These are phyloP conservation scores for Speoplatyrhinus poulsoni DNA, from an alignment of 2,113 vertebrate genomes.

Conservation along the genomic window DNA sequence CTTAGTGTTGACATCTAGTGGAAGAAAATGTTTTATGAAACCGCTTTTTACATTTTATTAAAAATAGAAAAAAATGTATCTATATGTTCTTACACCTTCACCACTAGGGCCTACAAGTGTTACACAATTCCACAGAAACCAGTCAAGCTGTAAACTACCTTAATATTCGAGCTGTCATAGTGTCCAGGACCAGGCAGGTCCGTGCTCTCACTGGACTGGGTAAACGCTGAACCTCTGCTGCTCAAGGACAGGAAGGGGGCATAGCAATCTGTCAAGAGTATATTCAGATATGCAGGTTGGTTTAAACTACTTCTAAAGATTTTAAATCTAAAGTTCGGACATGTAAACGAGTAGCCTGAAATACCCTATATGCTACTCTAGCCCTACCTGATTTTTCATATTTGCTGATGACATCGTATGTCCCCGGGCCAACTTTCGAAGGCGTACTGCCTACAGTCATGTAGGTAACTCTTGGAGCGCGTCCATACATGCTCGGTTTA, in stretches of 20 bases:
- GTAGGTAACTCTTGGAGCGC: conserved; percentile 61
- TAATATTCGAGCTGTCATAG: conserved; percentile 71
- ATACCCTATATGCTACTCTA: neutral
- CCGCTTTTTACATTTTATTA: too few species aligned
- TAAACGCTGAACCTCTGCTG: conserved; percentile 63
- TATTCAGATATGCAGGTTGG: neutral
- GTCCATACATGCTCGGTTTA: conserved; percentile 59
- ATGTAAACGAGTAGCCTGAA: too few species aligned
- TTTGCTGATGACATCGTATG: conserved; percentile 52
- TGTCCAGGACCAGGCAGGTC: conserved; percentile 78
- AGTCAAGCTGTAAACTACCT: conserved; percentile 63
- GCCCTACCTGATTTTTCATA: conserved; percentile 44
- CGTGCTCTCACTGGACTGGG: conserved; percentile 23
- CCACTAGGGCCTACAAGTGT: too few species aligned
- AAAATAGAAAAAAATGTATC: too few species aligned
- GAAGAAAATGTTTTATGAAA: too few species aligned
- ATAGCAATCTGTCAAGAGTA: conserved; percentile 70
- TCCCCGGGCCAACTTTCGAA: conserved; percentile 63
- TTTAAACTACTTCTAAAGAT: too few species aligned
- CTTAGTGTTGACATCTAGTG: too few species aligned
- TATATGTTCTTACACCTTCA: too few species aligned
- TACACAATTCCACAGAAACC: too few species aligned
- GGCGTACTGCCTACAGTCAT: conserved; percentile 31
- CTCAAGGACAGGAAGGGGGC: conserved; percentile 84
- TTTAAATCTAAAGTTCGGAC: too few species aligned